A percentile compares a stretch with the other conserved stretches of the same genome.
Evolutionary conservation across 2,797 vertebrate species (phyloP).

Genomic region (Paratrypauchen microcephalus): DNA sequence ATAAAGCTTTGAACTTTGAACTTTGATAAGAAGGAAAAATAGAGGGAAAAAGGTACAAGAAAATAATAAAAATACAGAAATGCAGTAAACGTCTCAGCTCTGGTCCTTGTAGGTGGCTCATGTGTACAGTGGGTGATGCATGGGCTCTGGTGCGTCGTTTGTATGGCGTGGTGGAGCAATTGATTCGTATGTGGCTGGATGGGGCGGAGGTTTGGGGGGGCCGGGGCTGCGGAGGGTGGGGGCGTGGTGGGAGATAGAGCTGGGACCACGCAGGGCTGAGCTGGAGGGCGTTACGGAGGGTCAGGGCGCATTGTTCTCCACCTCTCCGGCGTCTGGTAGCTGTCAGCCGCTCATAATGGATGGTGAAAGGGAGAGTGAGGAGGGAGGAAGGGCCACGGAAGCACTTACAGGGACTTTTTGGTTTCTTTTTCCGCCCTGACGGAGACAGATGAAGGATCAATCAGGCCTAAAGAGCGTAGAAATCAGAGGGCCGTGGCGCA

Average conservation of each 20-base stretch:
- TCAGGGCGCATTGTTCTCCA: slow-evolving; percentile 80
- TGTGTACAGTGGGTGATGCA: slow-evolving; percentile 63
- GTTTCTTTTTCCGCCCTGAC: slow-evolving; percentile 47
- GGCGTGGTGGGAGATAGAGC: slow-evolving; percentile 75
- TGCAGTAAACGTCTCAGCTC: not conserved
- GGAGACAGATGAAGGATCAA: slow-evolving; percentile 70
- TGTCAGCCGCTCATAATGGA: slow-evolving; percentile 76
- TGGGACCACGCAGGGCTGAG: slow-evolving; percentile 75
- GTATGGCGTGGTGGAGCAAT: slow-evolving; percentile 79
- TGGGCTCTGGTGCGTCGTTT: slow-evolving; percentile 79
- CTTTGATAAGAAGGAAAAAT: too few relatives aligned
- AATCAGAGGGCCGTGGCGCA: slow-evolving; percentile 30
- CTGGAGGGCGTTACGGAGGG: slow-evolving; percentile 78
- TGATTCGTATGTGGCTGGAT: slow-evolving; percentile 73
- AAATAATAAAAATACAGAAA: too few relatives aligned
- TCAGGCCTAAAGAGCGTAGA: slow-evolving; percentile 38
- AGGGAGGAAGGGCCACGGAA: slow-evolving; percentile 43
- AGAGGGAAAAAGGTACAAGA: too few relatives aligned
- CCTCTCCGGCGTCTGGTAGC: slow-evolving; percentile 68
- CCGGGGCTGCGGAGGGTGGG: slow-evolving; percentile 60
- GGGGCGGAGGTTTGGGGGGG: slow-evolving; percentile 47
- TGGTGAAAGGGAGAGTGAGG: slow-evolving; percentile 64
- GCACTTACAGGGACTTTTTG: slow-evolving; percentile 50
- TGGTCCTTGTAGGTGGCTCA: slow-evolving; percentile 65
- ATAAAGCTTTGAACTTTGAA: too few relatives aligned